phyloP scores from a whole-genome alignment of 2,113 vertebrate genomes.

The Lepidothrix coronata region DNA sequence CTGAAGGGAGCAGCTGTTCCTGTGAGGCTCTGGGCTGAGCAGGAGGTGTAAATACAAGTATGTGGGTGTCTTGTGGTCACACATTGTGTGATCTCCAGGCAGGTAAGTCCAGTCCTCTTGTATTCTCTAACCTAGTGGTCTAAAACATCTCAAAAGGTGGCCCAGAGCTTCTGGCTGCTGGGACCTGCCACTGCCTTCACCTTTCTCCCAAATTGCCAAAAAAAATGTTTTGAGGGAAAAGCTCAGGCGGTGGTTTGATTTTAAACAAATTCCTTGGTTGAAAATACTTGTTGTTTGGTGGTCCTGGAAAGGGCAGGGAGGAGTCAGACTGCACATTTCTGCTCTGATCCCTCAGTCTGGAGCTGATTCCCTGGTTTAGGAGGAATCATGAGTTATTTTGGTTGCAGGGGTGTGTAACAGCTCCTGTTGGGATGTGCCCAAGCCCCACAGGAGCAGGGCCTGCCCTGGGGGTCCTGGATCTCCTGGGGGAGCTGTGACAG shows the following conservation, averaged over 20 bases:
- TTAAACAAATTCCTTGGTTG: neutral
- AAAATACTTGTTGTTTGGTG: accelerated
- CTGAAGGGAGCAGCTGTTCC: neutral
- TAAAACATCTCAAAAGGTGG: neutral
- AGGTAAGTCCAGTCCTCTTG: neutral
- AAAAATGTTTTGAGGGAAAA: neutral
- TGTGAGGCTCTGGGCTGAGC: neutral
- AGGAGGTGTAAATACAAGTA: accelerated
- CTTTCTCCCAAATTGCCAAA: neutral
- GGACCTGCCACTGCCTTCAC: neutral
- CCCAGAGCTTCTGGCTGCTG: neutral
- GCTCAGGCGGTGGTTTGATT: neutral
- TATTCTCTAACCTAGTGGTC: neutral
- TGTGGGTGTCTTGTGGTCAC: neutral
- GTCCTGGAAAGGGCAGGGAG: neutral
- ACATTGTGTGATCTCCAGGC: neutral
- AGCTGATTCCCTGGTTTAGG: neutral
- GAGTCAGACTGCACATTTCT: neutral
- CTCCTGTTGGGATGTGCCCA: neutral
- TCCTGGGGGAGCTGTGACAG: neutral
- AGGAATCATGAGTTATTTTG: neutral
- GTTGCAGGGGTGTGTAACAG: neutral
- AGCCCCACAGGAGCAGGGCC: neutral
- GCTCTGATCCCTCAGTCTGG: neutral
- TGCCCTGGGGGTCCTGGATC: neutral